Conservation (phyloP, 2,888 invertebrate species). For the Hyalella azteca region DNA sequence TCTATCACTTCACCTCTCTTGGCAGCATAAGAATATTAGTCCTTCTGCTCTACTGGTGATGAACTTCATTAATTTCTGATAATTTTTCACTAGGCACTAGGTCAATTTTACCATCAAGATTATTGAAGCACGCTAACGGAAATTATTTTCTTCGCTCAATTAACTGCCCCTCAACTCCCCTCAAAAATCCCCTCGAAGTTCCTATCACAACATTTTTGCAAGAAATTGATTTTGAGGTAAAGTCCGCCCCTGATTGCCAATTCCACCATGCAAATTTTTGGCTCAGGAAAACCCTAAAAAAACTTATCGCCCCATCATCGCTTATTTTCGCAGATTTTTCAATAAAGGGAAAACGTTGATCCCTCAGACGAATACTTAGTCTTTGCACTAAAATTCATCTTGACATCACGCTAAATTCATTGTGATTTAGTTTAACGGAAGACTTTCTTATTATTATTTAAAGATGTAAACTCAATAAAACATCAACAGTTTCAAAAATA, state of each 20-base stretch:
- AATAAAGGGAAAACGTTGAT: neutral
- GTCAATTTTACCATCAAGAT: constrained; percentile 22
- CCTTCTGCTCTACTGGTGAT: constrained; percentile 6
- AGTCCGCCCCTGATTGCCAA: constrained; percentile 27
- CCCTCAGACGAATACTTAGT: neutral
- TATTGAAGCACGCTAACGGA: constrained; percentile 6
- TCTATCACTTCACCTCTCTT: neutral
- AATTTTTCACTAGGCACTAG: neutral
- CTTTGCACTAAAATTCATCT: too few relatives aligned
- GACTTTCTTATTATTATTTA: too few relatives aligned
- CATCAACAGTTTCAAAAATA: too few relatives aligned
- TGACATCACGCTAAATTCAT: too few relatives aligned
- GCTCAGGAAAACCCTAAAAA: neutral
- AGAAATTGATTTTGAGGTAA: constrained; percentile 28
- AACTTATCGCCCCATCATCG: constrained; percentile 8
- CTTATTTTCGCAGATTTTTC: neutral
- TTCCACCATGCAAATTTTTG: constrained; percentile 28
- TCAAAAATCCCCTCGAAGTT: constrained; percentile 2
- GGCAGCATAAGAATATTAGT: neutral
- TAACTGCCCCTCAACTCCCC: neutral
- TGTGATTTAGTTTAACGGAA: too few relatives aligned
- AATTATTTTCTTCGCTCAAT: constrained; percentile 34
- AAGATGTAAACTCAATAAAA: too few relatives aligned
- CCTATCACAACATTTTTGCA: constrained; percentile 30
- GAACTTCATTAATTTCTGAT: neutral